Base-by-base conservation (phyloP, 2,888 invertebrate species). In the Drosophila demipolita region DNA sequence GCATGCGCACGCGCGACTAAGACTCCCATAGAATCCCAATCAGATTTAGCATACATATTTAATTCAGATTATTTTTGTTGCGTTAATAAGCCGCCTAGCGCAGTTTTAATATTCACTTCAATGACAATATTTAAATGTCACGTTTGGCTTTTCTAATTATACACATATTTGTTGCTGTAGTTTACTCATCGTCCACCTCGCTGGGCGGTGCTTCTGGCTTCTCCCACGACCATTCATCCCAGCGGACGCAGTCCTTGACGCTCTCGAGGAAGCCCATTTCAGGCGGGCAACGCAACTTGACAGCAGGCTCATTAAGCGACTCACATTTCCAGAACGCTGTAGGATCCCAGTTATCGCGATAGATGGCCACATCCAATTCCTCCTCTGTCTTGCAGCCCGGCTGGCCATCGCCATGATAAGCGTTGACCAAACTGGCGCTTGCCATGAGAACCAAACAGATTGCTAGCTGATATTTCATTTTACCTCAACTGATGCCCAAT, bases 1-100 rank as follows among this genome's bases (percentile, higher is more conserved):
- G 97, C 1, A 94, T 97, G 33, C 94, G 97, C 62, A 97, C 97
- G 7, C 94, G 97, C 91, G 97, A 97, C 94, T 97, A 94, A 94
- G 59, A 20, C 8, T 33, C 11, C 11, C 29, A 49, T 55, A 15
- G 7, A 38, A 29, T n/a, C n/a, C 55, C 8, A 58, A 58, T 26
- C 50, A 52, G 38, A 67, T 38, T 52, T 49, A 38, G 59, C 7
- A 52, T 54, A 55, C n/a, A 26, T 32, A 32, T 68, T 50, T 68
- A 38, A 20, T 35, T 69, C 49, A 38, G 40, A 52, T 42, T 32
- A 1, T 23, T 32, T 54, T 53, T 32, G 38, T 75, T 78, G 69
- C 67, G 55, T 74, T 61, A 48, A 45, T 53, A 67, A 65, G 74
- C 63, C 76, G 71, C 73, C 36, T 32, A 69, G 73, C 66, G 74